A percentile compares a stretch with the other conserved stretches of the same genome.
Conservation (phyloP, 2,113 vertebrate species). For the Tursiops truncatus region DNA sequence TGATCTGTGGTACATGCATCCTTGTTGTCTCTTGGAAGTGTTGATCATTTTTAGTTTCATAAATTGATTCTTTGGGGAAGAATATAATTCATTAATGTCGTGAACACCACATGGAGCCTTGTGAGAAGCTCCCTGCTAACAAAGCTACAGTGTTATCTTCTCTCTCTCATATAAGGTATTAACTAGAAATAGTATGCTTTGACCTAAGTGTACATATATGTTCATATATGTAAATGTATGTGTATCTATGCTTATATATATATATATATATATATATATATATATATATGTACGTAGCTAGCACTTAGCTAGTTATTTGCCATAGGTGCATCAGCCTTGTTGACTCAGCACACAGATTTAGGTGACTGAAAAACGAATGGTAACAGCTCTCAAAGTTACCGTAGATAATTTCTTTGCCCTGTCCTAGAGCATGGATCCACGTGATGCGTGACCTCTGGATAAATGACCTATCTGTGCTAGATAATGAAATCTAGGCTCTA, state of each 20-base stretch:
- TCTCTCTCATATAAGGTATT: neutral
- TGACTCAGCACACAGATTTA: neutral
- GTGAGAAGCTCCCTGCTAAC: neutral
- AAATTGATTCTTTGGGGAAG: neutral
- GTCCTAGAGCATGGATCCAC: neutral
- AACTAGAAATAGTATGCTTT: neutral
- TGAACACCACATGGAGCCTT: neutral
- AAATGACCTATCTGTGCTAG: neutral
- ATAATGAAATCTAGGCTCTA: neutral
- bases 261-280: neutral
- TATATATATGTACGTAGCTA: neutral
- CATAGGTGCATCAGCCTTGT: neutral
- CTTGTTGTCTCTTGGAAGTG: neutral
- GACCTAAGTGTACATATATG: neutral
- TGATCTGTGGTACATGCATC: neutral
- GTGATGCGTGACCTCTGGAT: neutral
- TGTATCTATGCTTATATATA: neutral
- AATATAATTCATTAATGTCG: neutral
- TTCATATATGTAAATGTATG: neutral
- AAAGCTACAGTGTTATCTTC: neutral
- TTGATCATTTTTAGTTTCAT: slow-evolving; percentile 14
- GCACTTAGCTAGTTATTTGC: neutral
- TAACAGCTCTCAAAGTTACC: neutral
- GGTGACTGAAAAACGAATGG: neutral
- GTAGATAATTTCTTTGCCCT: neutral